Conservation (phyloP, 2,888 invertebrate genomes). For the Zhengitettix transpicula region DNA sequence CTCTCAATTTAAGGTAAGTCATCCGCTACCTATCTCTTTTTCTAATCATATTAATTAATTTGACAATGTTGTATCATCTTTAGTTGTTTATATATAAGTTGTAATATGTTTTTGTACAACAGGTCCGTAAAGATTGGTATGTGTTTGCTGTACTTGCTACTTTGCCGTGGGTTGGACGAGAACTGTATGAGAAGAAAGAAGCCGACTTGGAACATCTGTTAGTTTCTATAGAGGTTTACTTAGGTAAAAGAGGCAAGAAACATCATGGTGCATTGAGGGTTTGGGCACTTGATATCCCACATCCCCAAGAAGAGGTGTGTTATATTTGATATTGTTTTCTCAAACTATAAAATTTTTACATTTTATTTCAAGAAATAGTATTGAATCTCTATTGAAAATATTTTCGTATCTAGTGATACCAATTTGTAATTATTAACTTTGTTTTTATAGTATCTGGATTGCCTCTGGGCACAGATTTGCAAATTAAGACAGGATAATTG, state of each 20-base stretch:
- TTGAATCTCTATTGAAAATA: background rate
- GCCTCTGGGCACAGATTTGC: constrained; percentile 86
- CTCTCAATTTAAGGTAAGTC: too few species aligned
- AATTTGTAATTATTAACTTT: too few species aligned
- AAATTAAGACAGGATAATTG: constrained; percentile 88
- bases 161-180: constrained; percentile 90
- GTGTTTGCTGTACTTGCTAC: constrained; percentile 72
- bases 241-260: constrained; percentile 82
- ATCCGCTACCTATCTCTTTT: too few species aligned
- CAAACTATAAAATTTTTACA: background rate
- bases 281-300: constrained; percentile 87
- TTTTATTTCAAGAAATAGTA: background rate
- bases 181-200: constrained; percentile 91
- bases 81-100: background rate
- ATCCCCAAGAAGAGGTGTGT: constrained; percentile 70
- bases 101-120: background rate
- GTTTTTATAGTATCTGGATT: constrained; percentile 61
- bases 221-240: constrained; percentile 77
- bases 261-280: constrained; percentile 87
- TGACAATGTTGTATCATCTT: background rate
- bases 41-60: background rate
- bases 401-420: background rate
- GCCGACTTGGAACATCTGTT: constrained; percentile 79
- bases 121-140: constrained; percentile 43
- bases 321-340: background rate